Evolutionary conservation across 2,113 vertebrate species (phyloP), one percentile per base, ranked within the genome.

Genomic region (Camelus dromedarius): DNA sequence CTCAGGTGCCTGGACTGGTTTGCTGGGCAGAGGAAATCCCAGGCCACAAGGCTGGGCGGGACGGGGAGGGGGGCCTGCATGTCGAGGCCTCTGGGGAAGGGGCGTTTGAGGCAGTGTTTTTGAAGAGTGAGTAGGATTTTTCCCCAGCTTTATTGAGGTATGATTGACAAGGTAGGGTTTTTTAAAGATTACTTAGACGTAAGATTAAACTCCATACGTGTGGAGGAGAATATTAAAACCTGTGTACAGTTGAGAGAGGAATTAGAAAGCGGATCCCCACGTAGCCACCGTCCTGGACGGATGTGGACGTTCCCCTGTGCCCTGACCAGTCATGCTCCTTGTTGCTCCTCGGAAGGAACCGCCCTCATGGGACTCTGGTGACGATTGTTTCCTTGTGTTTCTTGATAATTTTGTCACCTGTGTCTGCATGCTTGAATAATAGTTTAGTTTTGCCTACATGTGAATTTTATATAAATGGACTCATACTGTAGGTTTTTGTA

Each of bases 381-480:
- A 76, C 81, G 38, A 52, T 28, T 14, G 16, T 64, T 60, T 90
- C 12, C 46, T 87, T 90, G 32, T 38, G 91, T 83, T 50, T n/a
- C n/a, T 75, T 22, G 35, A 46, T 56, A 89, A 42, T 79, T 75
- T 38, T 93, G n/a, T 79, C 67, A 86, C 24, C 20, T 67, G 1
- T 58, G 1, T 94, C 10, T 76, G 8, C 28, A 11, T 90, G 52
- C 22, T 81, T 81, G 50, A 95, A 32, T 87, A 52, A 76, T 86
- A 76, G 70, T 84, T 95, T 58, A 26, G n/a, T 79, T 94, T 94
- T 96, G 26, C 48, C 60, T 86, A 9, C 56, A 96, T 96, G 64
- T 80, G 91, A 76, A 24, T 67, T 97, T 94, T 77, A 32, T 32
- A 20, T 58, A 92, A 77, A 72, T 90, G 81, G 30, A 93, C 4